phyloP scores from a whole-genome alignment of 2,113 vertebrate species.

The Bucco capensis region DNA sequence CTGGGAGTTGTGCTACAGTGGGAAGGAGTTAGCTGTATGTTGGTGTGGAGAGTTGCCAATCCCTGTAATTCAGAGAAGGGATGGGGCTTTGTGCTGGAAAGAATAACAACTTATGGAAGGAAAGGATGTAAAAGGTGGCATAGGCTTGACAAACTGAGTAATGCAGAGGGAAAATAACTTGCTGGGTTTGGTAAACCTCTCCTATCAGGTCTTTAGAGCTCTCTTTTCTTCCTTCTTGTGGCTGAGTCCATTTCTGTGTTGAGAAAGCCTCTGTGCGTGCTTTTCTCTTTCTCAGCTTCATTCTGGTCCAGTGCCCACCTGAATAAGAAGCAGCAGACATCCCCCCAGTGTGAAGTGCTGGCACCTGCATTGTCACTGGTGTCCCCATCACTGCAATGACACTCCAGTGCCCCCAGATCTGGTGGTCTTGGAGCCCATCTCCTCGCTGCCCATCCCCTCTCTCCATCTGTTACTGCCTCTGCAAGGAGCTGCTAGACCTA shows the following conservation, averaged over 20 bases:
- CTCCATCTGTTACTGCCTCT: background rate
- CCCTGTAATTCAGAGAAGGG: background rate
- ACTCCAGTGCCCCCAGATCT: background rate
- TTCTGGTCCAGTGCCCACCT: background rate
- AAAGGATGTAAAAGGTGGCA: background rate
- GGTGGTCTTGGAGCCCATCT: background rate
- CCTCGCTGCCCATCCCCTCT: background rate
- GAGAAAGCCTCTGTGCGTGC: background rate
- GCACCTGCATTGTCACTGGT: background rate
- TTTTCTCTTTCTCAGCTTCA: background rate
- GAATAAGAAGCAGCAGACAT: background rate
- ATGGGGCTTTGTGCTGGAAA: background rate
- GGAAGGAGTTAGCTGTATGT: background rate
- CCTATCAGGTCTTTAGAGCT: background rate
- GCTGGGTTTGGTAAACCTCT: background rate
- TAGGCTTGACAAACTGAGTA: background rate
- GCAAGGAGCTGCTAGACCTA: background rate
- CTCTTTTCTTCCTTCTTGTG: background rate
- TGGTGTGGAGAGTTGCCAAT: background rate
- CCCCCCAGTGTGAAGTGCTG: rapidly evolving
- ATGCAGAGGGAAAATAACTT: background rate
- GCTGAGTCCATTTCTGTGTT: background rate
- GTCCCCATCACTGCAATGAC: background rate
- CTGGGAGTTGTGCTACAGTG: background rate
- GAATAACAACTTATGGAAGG: background rate